Percentiles rank a stretch among this genome's conserved stretches.
Conservation (phyloP, 2,113 vertebrate genomes). For the human region DNA sequence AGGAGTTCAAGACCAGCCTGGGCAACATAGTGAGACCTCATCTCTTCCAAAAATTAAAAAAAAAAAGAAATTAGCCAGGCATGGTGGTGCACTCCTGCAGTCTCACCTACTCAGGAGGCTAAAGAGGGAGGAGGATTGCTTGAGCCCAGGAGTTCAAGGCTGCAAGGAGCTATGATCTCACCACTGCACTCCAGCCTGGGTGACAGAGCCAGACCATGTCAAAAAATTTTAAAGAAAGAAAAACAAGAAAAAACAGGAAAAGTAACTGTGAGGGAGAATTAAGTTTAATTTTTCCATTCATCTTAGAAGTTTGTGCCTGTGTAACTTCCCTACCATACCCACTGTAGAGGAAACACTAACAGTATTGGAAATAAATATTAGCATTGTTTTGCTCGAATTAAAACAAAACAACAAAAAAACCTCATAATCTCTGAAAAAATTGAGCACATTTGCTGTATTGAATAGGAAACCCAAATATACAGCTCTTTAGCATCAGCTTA, state of each 20-base stretch:
- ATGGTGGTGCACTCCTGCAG: too few relatives aligned
- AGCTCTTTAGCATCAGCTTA: not conserved
- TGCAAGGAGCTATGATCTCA: too few relatives aligned
- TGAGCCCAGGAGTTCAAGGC: too few relatives aligned
- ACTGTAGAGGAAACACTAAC: not conserved
- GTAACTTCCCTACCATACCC: conserved; percentile 12
- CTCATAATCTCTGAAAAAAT: not conserved
- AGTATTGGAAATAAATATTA: not conserved
- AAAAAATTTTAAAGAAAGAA: not conserved
- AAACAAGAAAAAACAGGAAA: not conserved
- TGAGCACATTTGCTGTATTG: not conserved
- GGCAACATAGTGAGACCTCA: too few relatives aligned
- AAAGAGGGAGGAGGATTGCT: too few relatives aligned
- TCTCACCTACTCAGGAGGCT: too few relatives aligned
- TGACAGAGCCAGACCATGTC: too few relatives aligned
- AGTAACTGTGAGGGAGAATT: not conserved
- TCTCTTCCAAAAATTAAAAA: too few relatives aligned
- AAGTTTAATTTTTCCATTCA: not conserved
- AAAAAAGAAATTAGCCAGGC: too few relatives aligned
- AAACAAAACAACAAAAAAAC: not conserved
- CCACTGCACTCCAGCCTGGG: too few relatives aligned
- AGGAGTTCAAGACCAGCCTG: too few relatives aligned
- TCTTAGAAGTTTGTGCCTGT: not conserved
- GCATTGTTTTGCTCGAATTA: not conserved
- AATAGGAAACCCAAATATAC: not conserved